Evolutionary conservation across 2,888 invertebrate species (phyloP).

Genomic region (Scrobipalpa atriplicella): DNA sequence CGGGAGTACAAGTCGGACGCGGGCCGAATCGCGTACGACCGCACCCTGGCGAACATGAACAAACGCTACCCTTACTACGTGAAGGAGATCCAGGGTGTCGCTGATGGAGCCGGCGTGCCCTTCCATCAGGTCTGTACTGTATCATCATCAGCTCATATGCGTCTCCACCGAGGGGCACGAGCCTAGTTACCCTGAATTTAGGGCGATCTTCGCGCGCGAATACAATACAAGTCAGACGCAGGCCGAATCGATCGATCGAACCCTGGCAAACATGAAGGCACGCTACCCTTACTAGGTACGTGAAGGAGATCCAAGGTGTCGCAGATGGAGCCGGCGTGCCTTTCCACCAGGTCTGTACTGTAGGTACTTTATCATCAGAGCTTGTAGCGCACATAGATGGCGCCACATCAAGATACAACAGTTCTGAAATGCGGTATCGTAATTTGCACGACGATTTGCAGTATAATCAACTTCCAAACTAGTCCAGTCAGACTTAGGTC

Average conservation of each 20-base stretch:
- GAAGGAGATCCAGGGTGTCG: conserved; percentile 91
- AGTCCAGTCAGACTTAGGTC: too few species aligned
- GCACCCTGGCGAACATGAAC: conserved; percentile 86
- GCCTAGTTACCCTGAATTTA: too few species aligned
- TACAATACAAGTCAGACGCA: conserved; percentile 87
- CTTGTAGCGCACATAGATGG: too few species aligned
- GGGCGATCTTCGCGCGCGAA: conserved; percentile 86
- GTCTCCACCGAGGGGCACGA: too few species aligned
- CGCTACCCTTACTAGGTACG: conserved; percentile 92
- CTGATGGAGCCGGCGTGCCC: conserved; percentile 92
- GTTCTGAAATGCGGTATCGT: too few species aligned
- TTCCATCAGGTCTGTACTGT: conserved; percentile 86
- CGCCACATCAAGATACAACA: too few species aligned
- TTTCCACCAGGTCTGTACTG: conserved; percentile 88
- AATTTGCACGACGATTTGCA: too few species aligned
- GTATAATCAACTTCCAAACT: too few species aligned
- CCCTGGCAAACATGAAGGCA: conserved; percentile 85
- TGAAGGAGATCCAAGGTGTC: conserved; percentile 92
- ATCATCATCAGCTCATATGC: too few species aligned
- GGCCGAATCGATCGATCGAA: conserved; percentile 89
- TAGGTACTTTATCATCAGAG: too few species aligned
- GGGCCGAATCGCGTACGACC: conserved; percentile 88
- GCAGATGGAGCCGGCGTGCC: conserved; percentile 93
- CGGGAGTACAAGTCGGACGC: conserved; percentile 87
- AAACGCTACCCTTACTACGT: conserved; percentile 91